phyloP scores from a whole-genome alignment of 92 coral and sea anemone genomes.

The Galaxea fascicularis region DNA sequence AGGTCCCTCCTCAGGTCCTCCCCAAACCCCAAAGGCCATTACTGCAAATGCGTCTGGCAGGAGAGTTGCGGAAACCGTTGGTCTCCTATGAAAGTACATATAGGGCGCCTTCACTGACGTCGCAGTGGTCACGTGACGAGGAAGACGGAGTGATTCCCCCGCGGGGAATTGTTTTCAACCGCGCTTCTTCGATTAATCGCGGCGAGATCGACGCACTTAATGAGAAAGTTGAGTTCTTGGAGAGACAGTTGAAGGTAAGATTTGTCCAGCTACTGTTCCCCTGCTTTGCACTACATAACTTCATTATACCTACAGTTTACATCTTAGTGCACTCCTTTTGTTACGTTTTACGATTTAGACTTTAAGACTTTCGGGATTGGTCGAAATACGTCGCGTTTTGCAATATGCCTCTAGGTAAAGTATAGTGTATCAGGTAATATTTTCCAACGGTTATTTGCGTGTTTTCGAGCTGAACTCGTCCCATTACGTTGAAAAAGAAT shows the following conservation, averaged over 20 bases:
- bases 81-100: slow-evolving; percentile 11
- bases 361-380: too few species aligned
- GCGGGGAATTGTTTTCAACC: slow-evolving; percentile 86
- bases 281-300: too few species aligned
- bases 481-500: too few species aligned
- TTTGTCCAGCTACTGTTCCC: neutral
- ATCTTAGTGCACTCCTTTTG: too few species aligned
- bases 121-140: slow-evolving; percentile 52
- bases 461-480: too few species aligned
- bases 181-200: slow-evolving; percentile 88
- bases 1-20: slow-evolving; percentile 75
- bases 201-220: slow-evolving; percentile 92
- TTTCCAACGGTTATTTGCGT: too few species aligned
- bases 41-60: slow-evolving; percentile 48
- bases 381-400: too few species aligned
- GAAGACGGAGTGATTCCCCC: slow-evolving; percentile 75
- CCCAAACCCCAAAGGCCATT: slow-evolving; percentile 76
- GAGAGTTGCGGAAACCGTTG: slow-evolving; percentile 25
- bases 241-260: slow-evolving; percentile 91
- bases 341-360: too few species aligned
- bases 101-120: neutral
- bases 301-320: neutral
- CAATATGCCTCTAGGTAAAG: too few species aligned
- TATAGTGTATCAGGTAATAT: too few species aligned
- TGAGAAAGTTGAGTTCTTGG: slow-evolving; percentile 89